These are phyloP conservation scores for Columba janthina DNA, from an alignment of 2,113 vertebrate species.

Conservation along the genomic window DNA sequence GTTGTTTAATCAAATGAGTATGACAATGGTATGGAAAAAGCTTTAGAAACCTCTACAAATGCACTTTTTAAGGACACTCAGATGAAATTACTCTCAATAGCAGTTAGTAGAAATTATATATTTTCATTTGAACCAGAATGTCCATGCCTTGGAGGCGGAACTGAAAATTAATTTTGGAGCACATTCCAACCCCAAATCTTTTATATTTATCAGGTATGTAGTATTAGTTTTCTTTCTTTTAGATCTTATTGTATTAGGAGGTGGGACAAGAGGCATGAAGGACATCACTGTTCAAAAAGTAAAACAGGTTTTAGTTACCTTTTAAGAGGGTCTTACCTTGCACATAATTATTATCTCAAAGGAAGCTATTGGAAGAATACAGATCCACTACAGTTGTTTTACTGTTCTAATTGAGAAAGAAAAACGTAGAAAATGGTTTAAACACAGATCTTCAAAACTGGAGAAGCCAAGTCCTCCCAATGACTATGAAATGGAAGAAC, in stretches of 20 bases:
- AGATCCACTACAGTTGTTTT: background rate
- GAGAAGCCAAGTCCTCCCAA: background rate
- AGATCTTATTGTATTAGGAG: background rate
- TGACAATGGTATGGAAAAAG: background rate
- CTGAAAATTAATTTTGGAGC: background rate
- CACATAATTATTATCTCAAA: background rate
- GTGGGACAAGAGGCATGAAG: fast-evolving
- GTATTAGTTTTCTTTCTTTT: background rate
- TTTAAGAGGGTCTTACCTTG: background rate
- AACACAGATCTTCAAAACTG: background rate
- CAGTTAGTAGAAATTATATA: background rate
- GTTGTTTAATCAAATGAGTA: slow-evolving; percentile 7
- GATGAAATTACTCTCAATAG: background rate
- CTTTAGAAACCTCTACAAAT: background rate
- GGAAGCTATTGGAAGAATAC: background rate
- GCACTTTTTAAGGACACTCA: background rate
- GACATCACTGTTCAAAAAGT: background rate
- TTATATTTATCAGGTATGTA: background rate
- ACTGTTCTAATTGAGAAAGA: background rate
- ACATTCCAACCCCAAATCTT: background rate
- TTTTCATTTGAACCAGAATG: slow-evolving; percentile 3
- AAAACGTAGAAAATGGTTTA: background rate
- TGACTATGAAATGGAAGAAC: background rate
- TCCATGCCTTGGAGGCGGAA: background rate
- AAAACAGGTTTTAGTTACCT: background rate